Evolutionary conservation across 2,888 invertebrate species (phyloP), one percentile per base, ranked within the genome.

Genomic region (Hesperia comma): DNA sequence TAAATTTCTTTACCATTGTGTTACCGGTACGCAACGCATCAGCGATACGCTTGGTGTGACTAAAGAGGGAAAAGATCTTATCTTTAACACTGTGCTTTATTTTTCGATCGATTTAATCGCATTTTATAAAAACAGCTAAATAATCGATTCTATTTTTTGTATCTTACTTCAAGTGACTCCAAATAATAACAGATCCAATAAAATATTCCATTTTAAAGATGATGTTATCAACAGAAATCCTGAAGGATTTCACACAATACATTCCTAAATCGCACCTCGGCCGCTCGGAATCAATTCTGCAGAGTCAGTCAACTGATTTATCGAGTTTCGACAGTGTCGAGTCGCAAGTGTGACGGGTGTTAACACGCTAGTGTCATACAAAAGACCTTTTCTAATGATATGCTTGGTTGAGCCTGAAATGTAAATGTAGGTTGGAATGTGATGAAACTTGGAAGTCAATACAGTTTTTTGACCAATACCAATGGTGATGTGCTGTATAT

Each of bases 231-330:
- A 69, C 56, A 61, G 62, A 51, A 51, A 51, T 51, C 51, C 51
- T 0, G 21, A 51, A 51, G 69, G 70, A 71, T 57, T 64, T 68
- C 71, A 64, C 64, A 70, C 72, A 71, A 73, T 71, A 72, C 71
- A 68, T 69, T 60, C 61, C 69, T 68, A 68, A 68, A 71, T 69
- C 71, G 72, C 70, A 70, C 68, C 55, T 63, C 69, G 71, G 71
- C 67, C 71, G 66, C 68, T 67, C 63, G 64, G 70, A 73, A 75
- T 75, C 75, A 74, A 76, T 75, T 76, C 71, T 71, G 72, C 66
- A 61, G 70, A 72, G 55, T 63, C 74, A 73, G 75, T 68, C 69
- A 69, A 73, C 71, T 72, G 73, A 71, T 76, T 73, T 73, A 76
- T 76, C 74, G 73, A 74, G 72, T 76, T 75, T 72, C 68, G 69